Conservation (phyloP, 2,888 invertebrate genomes). For the Chorisops tibialis region DNA sequence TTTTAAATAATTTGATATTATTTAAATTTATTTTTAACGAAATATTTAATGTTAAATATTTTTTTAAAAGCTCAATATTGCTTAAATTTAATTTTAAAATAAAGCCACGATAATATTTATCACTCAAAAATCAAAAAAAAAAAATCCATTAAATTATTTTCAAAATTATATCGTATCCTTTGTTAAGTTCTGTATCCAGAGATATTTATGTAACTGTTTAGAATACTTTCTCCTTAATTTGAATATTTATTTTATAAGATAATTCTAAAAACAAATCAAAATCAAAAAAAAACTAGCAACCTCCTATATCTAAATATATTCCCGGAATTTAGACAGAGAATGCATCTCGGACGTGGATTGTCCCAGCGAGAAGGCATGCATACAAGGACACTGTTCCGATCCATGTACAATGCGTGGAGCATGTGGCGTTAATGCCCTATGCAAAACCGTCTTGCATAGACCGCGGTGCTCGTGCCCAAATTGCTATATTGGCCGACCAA, state of each 20-base stretch:
- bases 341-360: constrained; percentile 89
- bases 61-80: not conserved
- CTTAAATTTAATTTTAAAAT: not conserved
- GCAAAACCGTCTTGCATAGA: constrained; percentile 78
- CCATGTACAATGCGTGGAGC: constrained; percentile 85
- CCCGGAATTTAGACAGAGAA: constrained; percentile 68
- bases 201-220: not conserved
- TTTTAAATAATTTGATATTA: too few species aligned
- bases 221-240: not conserved
- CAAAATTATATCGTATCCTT: not conserved
- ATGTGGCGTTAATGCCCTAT: constrained; percentile 86
- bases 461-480: constrained; percentile 85
- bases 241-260: not conserved
- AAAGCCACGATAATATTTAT: not conserved
- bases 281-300: not conserved
- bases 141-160: not conserved
- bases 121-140: not conserved
- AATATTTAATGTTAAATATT: not conserved
- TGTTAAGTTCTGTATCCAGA: not conserved
- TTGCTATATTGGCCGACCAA: constrained; percentile 81
- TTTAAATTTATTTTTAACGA: too few species aligned
- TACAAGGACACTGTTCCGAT: constrained; percentile 86
- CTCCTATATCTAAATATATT: constrained; percentile 19
- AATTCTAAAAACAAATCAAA: constrained; percentile 1
- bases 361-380: constrained; percentile 86